Percentiles rank a stretch among this genome's conserved stretches.
These are phyloP conservation scores for Sardinella longiceps DNA, from an alignment of 2,797 vertebrate genomes.

Conservation along the genomic window DNA sequence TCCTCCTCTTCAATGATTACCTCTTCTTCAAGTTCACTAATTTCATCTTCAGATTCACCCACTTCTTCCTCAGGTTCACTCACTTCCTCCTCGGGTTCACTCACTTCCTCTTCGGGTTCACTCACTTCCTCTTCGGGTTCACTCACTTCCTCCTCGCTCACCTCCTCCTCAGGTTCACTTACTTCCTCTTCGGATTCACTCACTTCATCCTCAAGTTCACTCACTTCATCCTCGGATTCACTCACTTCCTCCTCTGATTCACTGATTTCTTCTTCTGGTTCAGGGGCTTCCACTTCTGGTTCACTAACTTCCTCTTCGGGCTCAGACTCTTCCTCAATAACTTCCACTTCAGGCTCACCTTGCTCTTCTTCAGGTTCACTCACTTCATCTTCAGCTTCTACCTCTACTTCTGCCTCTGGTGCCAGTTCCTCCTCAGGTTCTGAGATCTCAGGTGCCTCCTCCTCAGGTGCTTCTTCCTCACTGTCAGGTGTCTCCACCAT, in stretches of 20 bases:
- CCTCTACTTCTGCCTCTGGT: slow-evolving; percentile 1
- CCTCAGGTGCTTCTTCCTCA: slow-evolving; percentile 12
- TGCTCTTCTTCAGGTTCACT: slow-evolving; percentile 36
- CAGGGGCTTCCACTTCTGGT: not conserved
- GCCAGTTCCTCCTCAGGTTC: not conserved
- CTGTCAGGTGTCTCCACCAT: slow-evolving; percentile 30
- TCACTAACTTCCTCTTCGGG: not conserved
- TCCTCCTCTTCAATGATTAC: not conserved
- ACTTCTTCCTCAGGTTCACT: not conserved
- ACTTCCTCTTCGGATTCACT: not conserved
- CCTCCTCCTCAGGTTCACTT: not conserved
- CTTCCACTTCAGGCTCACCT: slow-evolving; percentile 25
- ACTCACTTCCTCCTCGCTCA: not conserved
- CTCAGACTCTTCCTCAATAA: slow-evolving; percentile 16
- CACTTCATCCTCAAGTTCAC: not conserved
- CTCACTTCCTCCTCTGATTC: not conserved
- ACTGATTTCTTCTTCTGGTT: not conserved
- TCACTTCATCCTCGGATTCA: not conserved
- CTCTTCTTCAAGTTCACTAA: not conserved
- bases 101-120: not conserved
- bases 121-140: not conserved
- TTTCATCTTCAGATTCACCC: not conserved
- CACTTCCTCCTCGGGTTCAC: not conserved
- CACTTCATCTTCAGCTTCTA: not conserved
- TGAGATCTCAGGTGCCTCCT: not conserved